These are phyloP conservation scores for Allygus modestus DNA, from an alignment of 2,888 invertebrate species.

Conservation along the genomic window DNA sequence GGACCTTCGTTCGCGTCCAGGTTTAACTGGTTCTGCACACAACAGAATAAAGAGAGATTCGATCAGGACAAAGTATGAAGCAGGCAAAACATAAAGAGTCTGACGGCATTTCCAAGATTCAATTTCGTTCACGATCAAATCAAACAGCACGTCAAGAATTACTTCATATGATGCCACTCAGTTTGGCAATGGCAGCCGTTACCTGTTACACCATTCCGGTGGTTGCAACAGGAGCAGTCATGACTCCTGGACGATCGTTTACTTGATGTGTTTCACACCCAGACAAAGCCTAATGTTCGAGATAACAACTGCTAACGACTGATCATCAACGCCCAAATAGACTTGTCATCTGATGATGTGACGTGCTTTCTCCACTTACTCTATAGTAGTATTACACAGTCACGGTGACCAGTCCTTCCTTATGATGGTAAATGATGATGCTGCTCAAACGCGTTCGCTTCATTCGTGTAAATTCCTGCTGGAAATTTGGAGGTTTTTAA, in stretches of 20 bases:
- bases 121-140: not conserved
- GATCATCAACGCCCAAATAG: not conserved
- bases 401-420: not conserved
- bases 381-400: not conserved
- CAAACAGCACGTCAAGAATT: not conserved
- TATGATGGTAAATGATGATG: too few relatives aligned
- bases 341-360: slow-evolving; percentile 9
- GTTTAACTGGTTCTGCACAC: too few relatives aligned
- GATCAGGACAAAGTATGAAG: too few relatives aligned
- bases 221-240: not conserved
- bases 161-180: not conserved
- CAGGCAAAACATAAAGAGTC: too few relatives aligned
- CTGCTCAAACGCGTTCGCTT: too few relatives aligned
- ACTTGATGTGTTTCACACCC: slow-evolving; percentile 1
- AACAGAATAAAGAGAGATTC: too few relatives aligned
- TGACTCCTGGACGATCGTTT: not conserved
- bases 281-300: not conserved
- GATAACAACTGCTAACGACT: slow-evolving; percentile 10
- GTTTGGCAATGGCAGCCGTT: not conserved
- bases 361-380: not conserved
- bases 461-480: too few relatives aligned
- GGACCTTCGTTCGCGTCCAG: too few relatives aligned
- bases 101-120: not conserved
- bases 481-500: too few relatives aligned
- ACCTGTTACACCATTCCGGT: not conserved